Conservation (phyloP, 2,797 vertebrate species). For the Gila robusta region DNA sequence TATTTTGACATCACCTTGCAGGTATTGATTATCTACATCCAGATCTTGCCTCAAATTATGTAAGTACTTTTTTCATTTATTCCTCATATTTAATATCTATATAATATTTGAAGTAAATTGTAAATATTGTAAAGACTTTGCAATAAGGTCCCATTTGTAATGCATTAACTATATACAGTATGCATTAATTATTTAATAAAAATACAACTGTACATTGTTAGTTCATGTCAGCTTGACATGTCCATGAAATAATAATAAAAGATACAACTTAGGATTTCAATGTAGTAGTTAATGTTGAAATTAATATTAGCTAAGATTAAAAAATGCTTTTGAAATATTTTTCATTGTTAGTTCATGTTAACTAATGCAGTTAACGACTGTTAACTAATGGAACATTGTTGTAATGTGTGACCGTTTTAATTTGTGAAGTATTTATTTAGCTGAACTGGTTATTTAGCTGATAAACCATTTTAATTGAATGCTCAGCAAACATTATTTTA, state of each 20-base stretch:
- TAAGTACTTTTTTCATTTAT: constrained; percentile 82
- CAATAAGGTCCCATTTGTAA: not conserved
- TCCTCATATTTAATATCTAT: not conserved
- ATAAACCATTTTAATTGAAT: not conserved
- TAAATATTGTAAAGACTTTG: not conserved
- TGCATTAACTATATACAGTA: not conserved
- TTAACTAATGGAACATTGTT: not conserved
- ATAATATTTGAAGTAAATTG: not conserved
- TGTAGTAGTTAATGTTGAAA: not conserved
- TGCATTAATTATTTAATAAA: not conserved
- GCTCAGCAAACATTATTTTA: not conserved
- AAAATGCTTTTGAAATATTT: not conserved
- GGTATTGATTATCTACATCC: constrained; percentile 99
- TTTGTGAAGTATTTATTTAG: too few relatives aligned
- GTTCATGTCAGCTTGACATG: not conserved
- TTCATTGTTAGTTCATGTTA: not conserved
- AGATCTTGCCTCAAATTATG: constrained; percentile 96
- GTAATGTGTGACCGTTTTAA: not conserved
- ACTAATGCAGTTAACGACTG: not conserved
- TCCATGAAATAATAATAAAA: not conserved
- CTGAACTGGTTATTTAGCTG: not conserved
- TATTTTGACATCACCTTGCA: constrained; percentile 67
- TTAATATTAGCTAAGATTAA: not conserved
- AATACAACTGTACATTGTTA: not conserved
- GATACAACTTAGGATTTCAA: not conserved